Evolutionary conservation across 2,797 vertebrate genomes (phyloP).

Genomic region (Channallabes apus): DNA sequence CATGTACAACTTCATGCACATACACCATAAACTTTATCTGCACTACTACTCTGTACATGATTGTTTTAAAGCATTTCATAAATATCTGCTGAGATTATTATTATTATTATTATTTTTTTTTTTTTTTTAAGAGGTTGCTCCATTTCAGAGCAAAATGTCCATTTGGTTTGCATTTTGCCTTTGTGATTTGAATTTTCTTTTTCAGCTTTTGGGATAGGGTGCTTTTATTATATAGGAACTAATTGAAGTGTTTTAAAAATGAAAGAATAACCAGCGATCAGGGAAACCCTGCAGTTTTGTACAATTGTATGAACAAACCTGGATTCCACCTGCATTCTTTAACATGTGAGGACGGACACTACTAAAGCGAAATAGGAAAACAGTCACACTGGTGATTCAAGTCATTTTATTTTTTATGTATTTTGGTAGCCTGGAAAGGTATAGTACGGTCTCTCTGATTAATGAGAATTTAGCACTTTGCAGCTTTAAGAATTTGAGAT

Average conservation of each 20-base stretch:
- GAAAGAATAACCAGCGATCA: not conserved
- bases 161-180: not conserved
- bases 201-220: not conserved
- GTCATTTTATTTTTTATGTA: not conserved
- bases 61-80: constrained; percentile 18
- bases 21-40: not conserved
- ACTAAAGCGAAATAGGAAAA: not conserved
- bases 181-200: constrained; percentile 3
- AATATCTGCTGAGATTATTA: too few species aligned
- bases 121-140: not conserved
- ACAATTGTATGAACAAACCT: not conserved
- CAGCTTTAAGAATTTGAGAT: not conserved
- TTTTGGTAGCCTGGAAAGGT: not conserved
- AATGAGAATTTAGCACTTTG: not conserved
- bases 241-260: not conserved
- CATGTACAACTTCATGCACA: constrained; percentile 1
- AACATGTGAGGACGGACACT: too few species aligned
- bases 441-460: constrained; percentile 9
- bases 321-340: not conserved
- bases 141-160: not conserved
- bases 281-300: not conserved
- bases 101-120: not conserved
- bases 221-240: constrained; percentile 16
- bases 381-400: not conserved
- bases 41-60: constrained; percentile 9